phyloP scores from a whole-genome alignment of 2,113 vertebrate genomes.

The Albula goreensis region DNA sequence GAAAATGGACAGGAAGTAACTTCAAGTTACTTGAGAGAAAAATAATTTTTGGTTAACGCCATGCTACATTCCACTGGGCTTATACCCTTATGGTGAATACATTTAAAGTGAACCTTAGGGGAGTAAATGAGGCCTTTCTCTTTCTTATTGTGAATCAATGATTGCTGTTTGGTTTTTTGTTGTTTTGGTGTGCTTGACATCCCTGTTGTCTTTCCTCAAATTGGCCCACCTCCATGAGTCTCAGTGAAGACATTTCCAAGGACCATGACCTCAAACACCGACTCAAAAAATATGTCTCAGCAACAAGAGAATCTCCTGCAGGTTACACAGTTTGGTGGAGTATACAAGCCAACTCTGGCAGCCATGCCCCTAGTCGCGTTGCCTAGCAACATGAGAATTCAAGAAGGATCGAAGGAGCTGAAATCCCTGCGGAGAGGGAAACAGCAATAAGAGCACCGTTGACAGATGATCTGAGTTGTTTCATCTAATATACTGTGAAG shows the following conservation, averaged over 20 bases:
- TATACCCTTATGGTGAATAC: neutral
- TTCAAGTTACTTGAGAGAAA: neutral
- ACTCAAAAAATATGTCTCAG: constrained; percentile 16
- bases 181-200: neutral
- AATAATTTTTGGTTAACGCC: neutral
- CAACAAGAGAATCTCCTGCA: constrained; percentile 57
- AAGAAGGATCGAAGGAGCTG: constrained; percentile 84
- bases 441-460: constrained; percentile 85
- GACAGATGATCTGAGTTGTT: constrained; percentile 90
- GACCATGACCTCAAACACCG: neutral
- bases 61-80: neutral
- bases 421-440: constrained; percentile 84
- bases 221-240: no score
- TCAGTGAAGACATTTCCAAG: neutral
- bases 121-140: neutral
- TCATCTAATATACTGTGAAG: constrained; percentile 91
- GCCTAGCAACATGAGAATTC: constrained; percentile 90
- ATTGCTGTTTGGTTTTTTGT: neutral
- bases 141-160: neutral
- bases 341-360: constrained; percentile 56
- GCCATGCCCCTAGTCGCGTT: constrained; percentile 75
- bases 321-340: constrained; percentile 75
- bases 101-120: neutral
- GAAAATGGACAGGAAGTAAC: neutral
- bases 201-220: no score